Evolutionary conservation across 2,797 vertebrate genomes (phyloP).

Genomic region (Gila robusta): DNA sequence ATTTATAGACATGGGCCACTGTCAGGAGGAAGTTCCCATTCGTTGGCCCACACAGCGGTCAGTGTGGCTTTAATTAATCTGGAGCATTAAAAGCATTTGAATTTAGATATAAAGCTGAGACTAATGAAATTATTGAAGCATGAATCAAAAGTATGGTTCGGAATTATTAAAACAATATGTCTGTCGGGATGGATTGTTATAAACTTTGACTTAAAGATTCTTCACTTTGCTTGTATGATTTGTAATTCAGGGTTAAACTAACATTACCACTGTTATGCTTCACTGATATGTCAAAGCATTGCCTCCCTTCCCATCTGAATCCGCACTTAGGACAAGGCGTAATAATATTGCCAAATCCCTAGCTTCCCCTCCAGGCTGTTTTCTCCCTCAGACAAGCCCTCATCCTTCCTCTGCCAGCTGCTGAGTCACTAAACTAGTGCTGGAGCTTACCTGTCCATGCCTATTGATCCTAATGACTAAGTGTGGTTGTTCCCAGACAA

Average conservation of each 20-base stretch:
- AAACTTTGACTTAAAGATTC: not conserved
- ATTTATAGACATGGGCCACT: constrained; percentile 24
- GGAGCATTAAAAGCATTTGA: constrained; percentile 12
- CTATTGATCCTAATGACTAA: constrained; percentile 19
- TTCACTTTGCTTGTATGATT: constrained; percentile 22
- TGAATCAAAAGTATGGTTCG: not conserved
- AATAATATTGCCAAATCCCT: constrained; percentile 23
- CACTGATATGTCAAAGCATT: constrained; percentile 8
- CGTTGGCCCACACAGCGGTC: not conserved
- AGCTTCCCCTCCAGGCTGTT: constrained; percentile 8
- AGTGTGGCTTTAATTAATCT: constrained; percentile 18
- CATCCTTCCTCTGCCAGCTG: constrained; percentile 47
- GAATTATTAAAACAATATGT: not conserved
- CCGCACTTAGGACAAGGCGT: not conserved
- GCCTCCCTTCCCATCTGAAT: constrained; percentile 8
- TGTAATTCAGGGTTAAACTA: constrained; percentile 10
- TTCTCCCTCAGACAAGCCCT: constrained; percentile 30
- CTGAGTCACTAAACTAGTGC: constrained; percentile 40
- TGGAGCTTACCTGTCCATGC: constrained; percentile 12
- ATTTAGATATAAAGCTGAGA: not conserved
- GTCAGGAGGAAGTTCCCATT: constrained; percentile 24
- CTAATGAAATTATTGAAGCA: not conserved
- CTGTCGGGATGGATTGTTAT: not conserved
- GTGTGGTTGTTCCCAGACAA: not conserved
- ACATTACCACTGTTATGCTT: not conserved